Evolutionary conservation across 2,888 invertebrate genomes (phyloP).

Genomic region (Plebejus argus): DNA sequence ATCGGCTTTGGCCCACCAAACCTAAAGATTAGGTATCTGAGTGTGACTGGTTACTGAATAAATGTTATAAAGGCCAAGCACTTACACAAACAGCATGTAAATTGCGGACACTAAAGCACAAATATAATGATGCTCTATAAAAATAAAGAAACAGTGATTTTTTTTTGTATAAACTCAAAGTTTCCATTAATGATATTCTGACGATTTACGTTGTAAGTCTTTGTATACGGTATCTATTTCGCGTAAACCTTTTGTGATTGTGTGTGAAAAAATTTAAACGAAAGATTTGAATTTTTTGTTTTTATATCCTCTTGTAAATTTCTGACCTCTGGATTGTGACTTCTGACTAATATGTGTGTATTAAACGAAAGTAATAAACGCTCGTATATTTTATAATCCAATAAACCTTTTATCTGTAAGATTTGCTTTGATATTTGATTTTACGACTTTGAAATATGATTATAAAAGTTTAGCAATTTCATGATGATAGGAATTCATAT

Average conservation of each 20-base stretch:
- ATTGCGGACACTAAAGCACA: slow-evolving; percentile 18
- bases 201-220: background rate
- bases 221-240: background rate
- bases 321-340: background rate
- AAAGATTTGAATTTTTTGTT: background rate
- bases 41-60: background rate
- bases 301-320: background rate
- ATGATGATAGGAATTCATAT: background rate
- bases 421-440: background rate
- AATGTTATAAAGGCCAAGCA: background rate
- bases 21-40: background rate
- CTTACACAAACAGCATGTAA: slow-evolving; percentile 8
- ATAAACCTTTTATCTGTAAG: background rate
- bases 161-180: background rate
- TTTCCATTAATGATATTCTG: background rate
- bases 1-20: background rate
- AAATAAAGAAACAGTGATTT: background rate
- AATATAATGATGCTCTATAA: background rate
- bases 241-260: background rate
- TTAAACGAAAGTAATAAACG: slow-evolving; percentile 6
- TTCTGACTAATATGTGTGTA: background rate
- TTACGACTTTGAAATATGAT: background rate
- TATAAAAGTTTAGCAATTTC: background rate
- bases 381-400: background rate
- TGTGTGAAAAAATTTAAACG: background rate